phyloP scores from a whole-genome alignment of 1,140 invertebrate species.

The Pogonomyrmex barbatus region DNA sequence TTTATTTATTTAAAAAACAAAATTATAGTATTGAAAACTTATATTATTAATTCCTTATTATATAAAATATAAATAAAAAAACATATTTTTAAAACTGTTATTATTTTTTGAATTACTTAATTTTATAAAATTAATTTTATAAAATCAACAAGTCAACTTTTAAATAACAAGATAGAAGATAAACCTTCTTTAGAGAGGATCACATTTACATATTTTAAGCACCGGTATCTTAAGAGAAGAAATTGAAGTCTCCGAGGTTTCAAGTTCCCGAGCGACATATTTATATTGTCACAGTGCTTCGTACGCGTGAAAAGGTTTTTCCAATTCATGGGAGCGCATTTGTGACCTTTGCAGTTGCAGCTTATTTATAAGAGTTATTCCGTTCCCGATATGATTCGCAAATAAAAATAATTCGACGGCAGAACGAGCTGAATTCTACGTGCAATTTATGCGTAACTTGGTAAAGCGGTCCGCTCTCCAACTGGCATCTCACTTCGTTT shows the following conservation, averaged over 20 bases:
- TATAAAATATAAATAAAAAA: not conserved
- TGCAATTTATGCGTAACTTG: slow-evolving; percentile 16
- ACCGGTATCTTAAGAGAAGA: not conserved
- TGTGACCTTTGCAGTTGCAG: not conserved
- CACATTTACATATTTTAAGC: slow-evolving; percentile 4
- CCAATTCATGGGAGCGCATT: not conserved
- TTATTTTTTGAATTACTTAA: not conserved
- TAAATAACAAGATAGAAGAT: not conserved
- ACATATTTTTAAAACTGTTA: not conserved
- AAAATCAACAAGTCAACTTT: not conserved
- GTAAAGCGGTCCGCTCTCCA: not conserved
- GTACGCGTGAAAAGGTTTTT: not conserved
- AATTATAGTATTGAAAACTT: not conserved
- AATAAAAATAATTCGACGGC: slow-evolving; percentile 23
- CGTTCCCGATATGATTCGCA: slow-evolving; percentile 1
- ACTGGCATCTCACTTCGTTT: slow-evolving; percentile 2
- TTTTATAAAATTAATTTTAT: not conserved
- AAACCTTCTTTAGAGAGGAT: not conserved
- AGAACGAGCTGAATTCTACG: not conserved
- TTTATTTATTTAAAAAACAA: not conserved
- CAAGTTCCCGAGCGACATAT: slow-evolving; percentile 1
- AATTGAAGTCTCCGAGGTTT: not conserved
- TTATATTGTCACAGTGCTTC: not conserved
- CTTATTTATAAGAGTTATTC: slow-evolving; percentile 35
- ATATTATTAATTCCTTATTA: not conserved